Evolutionary conservation across 2,113 vertebrate species (phyloP).

Genomic region (Typhlomys cinereus): DNA sequence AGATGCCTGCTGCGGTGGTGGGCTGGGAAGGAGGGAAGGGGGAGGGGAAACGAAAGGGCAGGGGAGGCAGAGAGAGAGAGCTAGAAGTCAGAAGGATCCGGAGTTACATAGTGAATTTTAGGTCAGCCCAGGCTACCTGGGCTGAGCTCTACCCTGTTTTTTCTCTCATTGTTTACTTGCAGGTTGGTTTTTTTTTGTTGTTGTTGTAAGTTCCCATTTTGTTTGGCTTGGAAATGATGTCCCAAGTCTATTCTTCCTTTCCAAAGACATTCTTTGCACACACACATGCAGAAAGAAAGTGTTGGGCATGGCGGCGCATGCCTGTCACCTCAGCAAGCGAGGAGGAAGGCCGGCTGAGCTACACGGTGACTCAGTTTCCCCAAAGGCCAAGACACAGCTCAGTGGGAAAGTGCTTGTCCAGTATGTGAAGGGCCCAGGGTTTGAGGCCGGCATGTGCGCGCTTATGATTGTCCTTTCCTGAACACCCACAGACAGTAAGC

Average conservation of each 20-base stretch:
- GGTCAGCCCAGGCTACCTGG: not conserved
- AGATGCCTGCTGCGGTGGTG: conserved; percentile 35
- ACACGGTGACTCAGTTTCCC: not conserved
- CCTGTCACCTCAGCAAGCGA: not conserved
- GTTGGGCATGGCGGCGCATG: too few species aligned
- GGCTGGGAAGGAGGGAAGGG: conserved; percentile 21
- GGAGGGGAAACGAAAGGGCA: not conserved
- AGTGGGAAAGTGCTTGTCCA: not conserved
- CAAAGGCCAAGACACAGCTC: not conserved
- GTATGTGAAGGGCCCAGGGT: too few species aligned
- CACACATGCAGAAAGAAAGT: not conserved
- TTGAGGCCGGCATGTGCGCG: too few species aligned
- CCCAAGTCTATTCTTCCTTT: not conserved
- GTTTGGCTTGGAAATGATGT: not conserved
- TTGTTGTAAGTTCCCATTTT: not conserved
- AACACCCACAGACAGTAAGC: not conserved
- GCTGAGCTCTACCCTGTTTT: too few species aligned
- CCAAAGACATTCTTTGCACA: not conserved
- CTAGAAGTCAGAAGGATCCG: not conserved
- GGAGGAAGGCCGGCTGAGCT: not conserved
- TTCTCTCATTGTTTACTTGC: not conserved
- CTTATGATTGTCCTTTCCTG: not conserved
- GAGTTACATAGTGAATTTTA: not conserved
- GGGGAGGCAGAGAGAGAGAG: not conserved
- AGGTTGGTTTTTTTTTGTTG: too few species aligned